Percentiles rank a stretch among this genome's conserved stretches.
These are phyloP conservation scores for Chauna torquata DNA, from an alignment of 2,113 vertebrate species.

Conservation along the genomic window DNA sequence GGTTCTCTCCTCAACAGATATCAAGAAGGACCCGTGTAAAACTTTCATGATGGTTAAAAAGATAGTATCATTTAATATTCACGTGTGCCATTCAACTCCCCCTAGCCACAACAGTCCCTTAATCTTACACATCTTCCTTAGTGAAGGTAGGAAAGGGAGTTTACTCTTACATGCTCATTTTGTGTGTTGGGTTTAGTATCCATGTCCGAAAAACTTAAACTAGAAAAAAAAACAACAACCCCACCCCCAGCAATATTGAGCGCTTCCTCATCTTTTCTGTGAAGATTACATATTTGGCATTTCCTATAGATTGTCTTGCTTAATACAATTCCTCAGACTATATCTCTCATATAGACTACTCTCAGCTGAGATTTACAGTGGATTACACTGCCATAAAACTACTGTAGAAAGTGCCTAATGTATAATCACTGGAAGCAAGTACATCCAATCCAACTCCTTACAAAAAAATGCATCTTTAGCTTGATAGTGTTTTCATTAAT, in stretches of 20 bases:
- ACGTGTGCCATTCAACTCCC: neutral
- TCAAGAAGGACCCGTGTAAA: neutral
- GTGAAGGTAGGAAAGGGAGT: neutral
- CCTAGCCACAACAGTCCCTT: neutral
- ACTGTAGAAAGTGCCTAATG: neutral
- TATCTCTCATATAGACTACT: neutral
- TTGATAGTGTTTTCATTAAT: neutral
- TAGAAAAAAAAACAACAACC: too few relatives aligned
- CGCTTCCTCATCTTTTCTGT: neutral
- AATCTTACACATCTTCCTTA: neutral
- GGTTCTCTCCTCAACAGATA: neutral
- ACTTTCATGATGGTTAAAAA: neutral
- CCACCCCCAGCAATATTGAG: too few relatives aligned
- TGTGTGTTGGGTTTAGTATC: neutral
- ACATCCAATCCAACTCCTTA: neutral
- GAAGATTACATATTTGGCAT: neutral
- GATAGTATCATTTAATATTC: accelerated
- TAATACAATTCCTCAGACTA: neutral
- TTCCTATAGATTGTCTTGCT: neutral
- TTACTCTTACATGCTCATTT: neutral
- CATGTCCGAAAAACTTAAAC: neutral
- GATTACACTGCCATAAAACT: neutral
- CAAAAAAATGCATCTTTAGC: neutral
- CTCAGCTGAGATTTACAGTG: neutral
- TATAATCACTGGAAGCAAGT: neutral